Conservation (phyloP, 1,140 invertebrate genomes). For the Rhyacophila brunnea region DNA sequence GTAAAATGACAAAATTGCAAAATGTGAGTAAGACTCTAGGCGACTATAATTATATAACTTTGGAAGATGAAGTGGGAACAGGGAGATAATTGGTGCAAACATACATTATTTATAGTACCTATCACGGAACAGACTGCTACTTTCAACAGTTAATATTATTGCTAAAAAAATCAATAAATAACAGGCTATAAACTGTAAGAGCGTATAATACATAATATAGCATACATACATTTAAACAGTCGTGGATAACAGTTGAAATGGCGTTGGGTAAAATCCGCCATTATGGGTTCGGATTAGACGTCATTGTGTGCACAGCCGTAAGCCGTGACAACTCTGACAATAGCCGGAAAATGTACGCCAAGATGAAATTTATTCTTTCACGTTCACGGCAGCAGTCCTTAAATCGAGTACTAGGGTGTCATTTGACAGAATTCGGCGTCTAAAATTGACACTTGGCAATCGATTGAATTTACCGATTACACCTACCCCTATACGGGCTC, state of each 20-base stretch:
- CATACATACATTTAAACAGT: not conserved
- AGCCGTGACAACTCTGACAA: slow-evolving; percentile 7
- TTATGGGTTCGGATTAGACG: not conserved
- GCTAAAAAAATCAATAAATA: not conserved
- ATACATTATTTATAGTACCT: too few relatives aligned
- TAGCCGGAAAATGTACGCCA: slow-evolving; percentile 11
- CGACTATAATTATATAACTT: too few relatives aligned
- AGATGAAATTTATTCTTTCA: slow-evolving; percentile 7
- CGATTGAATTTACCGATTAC: too few relatives aligned
- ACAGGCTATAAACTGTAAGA: not conserved
- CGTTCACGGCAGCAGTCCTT: not conserved
- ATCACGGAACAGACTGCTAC: not conserved
- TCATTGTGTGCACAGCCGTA: slow-evolving; percentile 3
- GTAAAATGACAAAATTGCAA: too few relatives aligned
- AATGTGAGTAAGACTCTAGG: too few relatives aligned
- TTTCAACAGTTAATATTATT: not conserved
- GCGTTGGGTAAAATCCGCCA: not conserved
- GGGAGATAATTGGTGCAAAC: too few relatives aligned
- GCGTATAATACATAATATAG: not conserved
- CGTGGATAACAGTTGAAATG: not conserved
- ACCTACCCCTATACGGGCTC: too few relatives aligned
- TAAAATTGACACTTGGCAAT: too few relatives aligned
- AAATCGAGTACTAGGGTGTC: too few relatives aligned
- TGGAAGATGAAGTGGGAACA: too few relatives aligned
- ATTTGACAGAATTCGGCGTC: too few relatives aligned